Evolutionary conservation across 2,888 invertebrate genomes (phyloP).

Genomic region (Tachina fera): DNA sequence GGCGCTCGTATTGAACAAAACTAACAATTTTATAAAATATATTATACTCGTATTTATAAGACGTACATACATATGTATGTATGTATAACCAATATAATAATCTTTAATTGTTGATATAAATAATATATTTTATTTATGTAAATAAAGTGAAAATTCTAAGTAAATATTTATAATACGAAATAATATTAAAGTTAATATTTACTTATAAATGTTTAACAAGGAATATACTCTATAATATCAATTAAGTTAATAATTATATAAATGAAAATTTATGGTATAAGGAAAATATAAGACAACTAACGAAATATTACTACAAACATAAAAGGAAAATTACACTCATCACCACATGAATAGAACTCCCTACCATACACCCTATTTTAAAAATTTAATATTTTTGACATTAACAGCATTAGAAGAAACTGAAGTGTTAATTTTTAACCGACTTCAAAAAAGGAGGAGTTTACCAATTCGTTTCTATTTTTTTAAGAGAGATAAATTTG

Average conservation of each 20-base stretch:
- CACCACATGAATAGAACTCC: too few relatives aligned
- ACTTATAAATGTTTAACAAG: slow-evolving; percentile 64
- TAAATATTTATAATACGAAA: slow-evolving; percentile 14
- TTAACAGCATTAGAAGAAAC: too few relatives aligned
- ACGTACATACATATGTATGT: too few relatives aligned
- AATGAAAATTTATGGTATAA: slow-evolving; percentile 50
- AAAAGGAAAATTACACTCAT: not conserved
- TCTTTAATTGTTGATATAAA: slow-evolving; percentile 41
- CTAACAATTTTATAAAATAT: slow-evolving; percentile 36
- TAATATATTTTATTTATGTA: slow-evolving; percentile 40
- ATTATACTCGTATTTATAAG: slow-evolving; percentile 8
- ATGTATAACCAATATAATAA: slow-evolving; percentile 6
- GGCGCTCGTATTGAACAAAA: slow-evolving; percentile 9
- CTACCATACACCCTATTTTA: too few relatives aligned
- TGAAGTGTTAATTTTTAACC: too few relatives aligned
- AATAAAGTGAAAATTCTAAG: slow-evolving; percentile 26
- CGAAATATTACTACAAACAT: slow-evolving; percentile 8
- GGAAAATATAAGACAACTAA: slow-evolving; percentile 28
- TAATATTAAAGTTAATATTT: slow-evolving; percentile 28
- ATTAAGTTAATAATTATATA: slow-evolving; percentile 67
- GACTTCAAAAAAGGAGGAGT: too few relatives aligned
- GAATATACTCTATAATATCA: slow-evolving; percentile 46
- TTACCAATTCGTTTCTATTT: too few relatives aligned
- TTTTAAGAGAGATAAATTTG: too few relatives aligned
- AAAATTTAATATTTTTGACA: too few relatives aligned